Evolutionary conservation across 2,888 invertebrate species (phyloP).

Genomic region (Synanthedon tipuliformis): DNA sequence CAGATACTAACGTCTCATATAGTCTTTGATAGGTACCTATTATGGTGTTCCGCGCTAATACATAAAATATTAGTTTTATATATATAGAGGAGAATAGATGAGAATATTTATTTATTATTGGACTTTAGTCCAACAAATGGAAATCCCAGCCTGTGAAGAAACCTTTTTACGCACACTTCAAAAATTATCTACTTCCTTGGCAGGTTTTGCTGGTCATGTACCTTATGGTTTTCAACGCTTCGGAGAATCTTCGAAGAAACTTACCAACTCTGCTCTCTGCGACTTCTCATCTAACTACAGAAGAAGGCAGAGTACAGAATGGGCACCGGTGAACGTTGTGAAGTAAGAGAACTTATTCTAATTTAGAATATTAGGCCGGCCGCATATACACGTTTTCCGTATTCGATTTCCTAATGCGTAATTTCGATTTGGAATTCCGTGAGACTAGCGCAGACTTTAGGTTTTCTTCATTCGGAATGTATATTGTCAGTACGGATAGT

Average conservation of each 20-base stretch:
- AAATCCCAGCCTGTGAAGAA: not conserved
- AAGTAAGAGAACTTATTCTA: conserved; percentile 36
- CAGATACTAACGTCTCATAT: no score
- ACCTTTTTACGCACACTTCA: not conserved
- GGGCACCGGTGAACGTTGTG: conserved; percentile 77
- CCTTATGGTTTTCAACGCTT: conserved; percentile 75
- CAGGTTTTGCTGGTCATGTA: conserved; percentile 76
- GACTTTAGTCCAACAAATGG: not conserved
- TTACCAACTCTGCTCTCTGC: conserved; percentile 78
- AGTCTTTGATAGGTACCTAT: no score
- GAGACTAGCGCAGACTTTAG: no score
- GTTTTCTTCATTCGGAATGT: no score
- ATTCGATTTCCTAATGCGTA: no score
- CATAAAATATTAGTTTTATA: no score
- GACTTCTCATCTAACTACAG: conserved; percentile 82
- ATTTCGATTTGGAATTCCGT: no score
- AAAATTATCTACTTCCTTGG: conserved; percentile 6
- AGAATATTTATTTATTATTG: not conserved
- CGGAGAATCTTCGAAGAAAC: conserved; percentile 73
- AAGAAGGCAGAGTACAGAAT: conserved; percentile 77
- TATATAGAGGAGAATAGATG: no score
- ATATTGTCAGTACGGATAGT: no score
- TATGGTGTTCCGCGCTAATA: no score
- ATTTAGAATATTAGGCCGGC: no score
- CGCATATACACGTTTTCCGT: no score